Evolutionary conservation across 2,888 invertebrate species (phyloP).

Genomic region (Nipponacmea schrenckii): DNA sequence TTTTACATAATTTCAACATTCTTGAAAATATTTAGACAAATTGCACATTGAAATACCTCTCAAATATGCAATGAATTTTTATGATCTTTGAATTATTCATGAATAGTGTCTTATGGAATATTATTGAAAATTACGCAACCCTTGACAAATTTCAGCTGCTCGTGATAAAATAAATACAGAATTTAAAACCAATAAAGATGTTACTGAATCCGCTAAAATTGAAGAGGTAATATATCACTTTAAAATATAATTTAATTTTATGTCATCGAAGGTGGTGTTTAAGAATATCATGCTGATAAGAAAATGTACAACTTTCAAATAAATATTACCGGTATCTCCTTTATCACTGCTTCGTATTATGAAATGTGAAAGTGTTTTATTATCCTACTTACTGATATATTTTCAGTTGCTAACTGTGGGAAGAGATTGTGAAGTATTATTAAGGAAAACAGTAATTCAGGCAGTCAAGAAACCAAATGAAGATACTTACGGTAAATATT

Average conservation of each 20-base stretch:
- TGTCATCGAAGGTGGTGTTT: not conserved
- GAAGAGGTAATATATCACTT: conserved; percentile 34
- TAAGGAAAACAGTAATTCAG: conserved; percentile 48
- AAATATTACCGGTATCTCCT: too few species aligned
- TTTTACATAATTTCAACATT: not conserved
- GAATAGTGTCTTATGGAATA: too few species aligned
- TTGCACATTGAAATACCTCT: too few species aligned
- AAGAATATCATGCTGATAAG: not conserved
- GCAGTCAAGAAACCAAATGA: conserved; percentile 34
- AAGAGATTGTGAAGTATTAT: conserved; percentile 40
- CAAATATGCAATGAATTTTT: too few species aligned
- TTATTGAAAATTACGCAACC: too few species aligned
- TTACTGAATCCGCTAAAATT: conserved; percentile 37
- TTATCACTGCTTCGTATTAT: too few species aligned
- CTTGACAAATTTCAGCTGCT: conserved; percentile 33
- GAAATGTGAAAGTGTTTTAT: too few species aligned
- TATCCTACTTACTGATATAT: too few species aligned
- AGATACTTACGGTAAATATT: conserved; percentile 37
- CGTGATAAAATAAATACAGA: conserved; percentile 46
- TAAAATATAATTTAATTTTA: not conserved
- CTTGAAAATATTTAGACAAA: too few species aligned
- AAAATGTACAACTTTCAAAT: not conserved
- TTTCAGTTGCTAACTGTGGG: conserved; percentile 42
- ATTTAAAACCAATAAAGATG: conserved; percentile 42
- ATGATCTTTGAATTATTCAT: conserved; percentile 5